Evolutionary conservation across 2,113 vertebrate genomes (phyloP), one percentile per base, ranked within the genome.

Genomic region (Seriola aureovittata): DNA sequence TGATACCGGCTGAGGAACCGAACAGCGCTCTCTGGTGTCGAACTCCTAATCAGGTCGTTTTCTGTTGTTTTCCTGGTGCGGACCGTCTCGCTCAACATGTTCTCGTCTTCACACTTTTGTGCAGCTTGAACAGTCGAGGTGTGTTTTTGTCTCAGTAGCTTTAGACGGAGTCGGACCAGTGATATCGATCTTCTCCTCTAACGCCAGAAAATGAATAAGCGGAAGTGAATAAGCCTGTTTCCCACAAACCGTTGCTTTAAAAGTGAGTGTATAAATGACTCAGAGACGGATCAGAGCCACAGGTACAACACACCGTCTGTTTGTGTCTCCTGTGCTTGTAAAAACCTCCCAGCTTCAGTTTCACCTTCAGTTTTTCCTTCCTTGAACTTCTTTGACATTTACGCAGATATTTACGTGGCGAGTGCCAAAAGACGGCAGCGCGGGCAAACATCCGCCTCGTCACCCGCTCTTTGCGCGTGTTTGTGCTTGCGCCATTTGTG

Each of bases 351-450:
- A 4, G 3, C 68, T 57, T 34, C 32, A 55, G 19, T 63, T 68
- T 73, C 76, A 4, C 3, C 68, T 57, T 34, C 32, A 55, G 19
- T 63, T 68, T 73, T 80, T 65, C 63, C 63, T 55, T 73, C 76
- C 86, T 66, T 78, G 84, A 88, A 75, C 72, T 65, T 82, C 65
- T 70, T 48, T 80, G 75, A 88, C 78, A 68, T 89, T 86, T 82
- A 50, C 63, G 0, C 38, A 29, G 83, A 78, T 85, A 76, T 81
- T 91, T 87, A 69, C 11, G 34, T 42, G 60, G 16, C 48, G 36
- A 64, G 38, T 66, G 75, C 52, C 88, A 82, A 68, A 71, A 64
- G 71, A 79, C 71, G 62, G 69, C 68, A 2, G 66, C 63, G 75
- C 55, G 17, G 68, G 67, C 69, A 25, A 81, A 81, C 64, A 52